A percentile compares a stretch with the other conserved stretches of the same genome.
These are phyloP conservation scores for Drepana arcuata DNA, from an alignment of 1,140 invertebrate genomes.

Conservation along the genomic window DNA sequence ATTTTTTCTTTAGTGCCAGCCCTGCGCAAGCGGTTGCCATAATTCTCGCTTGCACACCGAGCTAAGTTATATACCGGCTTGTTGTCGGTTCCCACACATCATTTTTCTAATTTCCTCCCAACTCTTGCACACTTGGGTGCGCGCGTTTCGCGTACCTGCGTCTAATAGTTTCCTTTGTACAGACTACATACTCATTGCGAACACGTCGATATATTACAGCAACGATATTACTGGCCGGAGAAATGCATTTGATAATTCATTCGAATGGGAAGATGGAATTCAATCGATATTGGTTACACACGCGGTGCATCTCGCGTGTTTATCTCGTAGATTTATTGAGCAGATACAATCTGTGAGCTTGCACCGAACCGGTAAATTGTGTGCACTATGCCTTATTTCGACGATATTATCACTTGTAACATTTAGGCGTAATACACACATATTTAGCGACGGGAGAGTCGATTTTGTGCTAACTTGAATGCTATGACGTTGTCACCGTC, in stretches of 20 bases:
- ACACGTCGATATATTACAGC: too few species aligned
- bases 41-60: constrained; percentile 55
- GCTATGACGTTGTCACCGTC: too few species aligned
- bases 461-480: too few species aligned
- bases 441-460: too few species aligned
- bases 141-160: constrained; percentile 41
- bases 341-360: constrained; percentile 53
- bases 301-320: constrained; percentile 38
- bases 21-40: constrained; percentile 44
- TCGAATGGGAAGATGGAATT: not conserved
- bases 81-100: constrained; percentile 66
- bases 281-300: not conserved
- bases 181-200: too few species aligned
- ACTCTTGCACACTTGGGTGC: too few species aligned
- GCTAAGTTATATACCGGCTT: constrained; percentile 55
- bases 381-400: constrained; percentile 41
- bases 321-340: constrained; percentile 60
- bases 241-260: too few species aligned
- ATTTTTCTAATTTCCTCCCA: constrained; percentile 62
- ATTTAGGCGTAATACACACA: too few species aligned
- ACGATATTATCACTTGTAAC: constrained; percentile 8
- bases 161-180: constrained; percentile 50
- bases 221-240: too few species aligned
- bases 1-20: not conserved
- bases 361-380: constrained; percentile 32